Evolutionary conservation across 2,888 invertebrate genomes (phyloP), one percentile per base, ranked within the genome.

Genomic region (Calliopum simillimum): DNA sequence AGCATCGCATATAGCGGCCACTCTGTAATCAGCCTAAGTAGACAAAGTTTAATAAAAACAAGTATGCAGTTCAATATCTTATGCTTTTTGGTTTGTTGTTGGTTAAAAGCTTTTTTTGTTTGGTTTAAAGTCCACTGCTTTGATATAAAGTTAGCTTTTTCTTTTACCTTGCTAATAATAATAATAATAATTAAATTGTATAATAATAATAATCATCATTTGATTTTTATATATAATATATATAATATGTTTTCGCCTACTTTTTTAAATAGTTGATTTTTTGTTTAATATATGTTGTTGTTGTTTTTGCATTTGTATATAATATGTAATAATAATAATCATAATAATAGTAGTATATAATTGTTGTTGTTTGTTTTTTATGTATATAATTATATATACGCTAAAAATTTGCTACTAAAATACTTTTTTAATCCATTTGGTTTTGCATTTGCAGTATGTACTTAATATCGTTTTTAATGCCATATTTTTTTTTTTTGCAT

Each of bases 371-470:
- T 25, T 44, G 43, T 61, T 61, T n/a, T 46, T 55, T 23, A 44
- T 65, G 44, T 65, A 55, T 43, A 44, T 64, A 51, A 63, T 63
- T 49, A 63, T 63, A 56, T 56, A 46, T 56, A 33, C 33, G 59
- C 67, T 67, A 67, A 67, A 67, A 67, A 67, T 47, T 67, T 59
- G 58, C 59, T 67, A 67, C 67, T 58, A 58, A 67, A 65, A 67
- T 67, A 59, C 47, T 21, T 67, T 47, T 43, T 41, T 33, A 33
- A 8, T 23, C 47, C 43, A 44, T 44, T 46, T 33, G 5, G 33
- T 33, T 33, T 33, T 33, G 33, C 33, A 33, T 33, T 33, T 13
- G 13, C 46, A 25, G 23, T 53, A 44, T 47, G 47, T 63, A n/a
- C n/a, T n/a, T n/a, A 51, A 51, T 64, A 51, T 53, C 41, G 43